Base-by-base conservation (phyloP, 1,140 invertebrate genomes). In the Heliconius hermathena region DNA sequence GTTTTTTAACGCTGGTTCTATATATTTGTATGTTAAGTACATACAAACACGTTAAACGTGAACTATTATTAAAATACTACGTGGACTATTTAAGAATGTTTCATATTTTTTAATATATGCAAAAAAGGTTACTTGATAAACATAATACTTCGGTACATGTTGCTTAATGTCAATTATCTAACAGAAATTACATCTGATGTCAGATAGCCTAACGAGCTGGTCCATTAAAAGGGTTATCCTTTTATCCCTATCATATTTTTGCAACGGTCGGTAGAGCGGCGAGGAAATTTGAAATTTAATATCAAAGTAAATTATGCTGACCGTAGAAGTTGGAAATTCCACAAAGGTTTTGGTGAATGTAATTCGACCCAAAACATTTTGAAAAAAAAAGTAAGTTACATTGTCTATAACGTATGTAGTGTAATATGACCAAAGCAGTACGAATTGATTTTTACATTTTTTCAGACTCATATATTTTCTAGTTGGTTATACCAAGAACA, bases 171-270 rank as follows among this genome's bases (percentile, higher is more conserved):
- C 81, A 78, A 77, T 72, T 78, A 72, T 75, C 49, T 52, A 81
- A 79, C 75, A 66, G 26, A 73, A 74, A 78, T 76, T 33, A 73
- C 74, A 74, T 76, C 73, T 75, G 66, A 76, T 72, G 49, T 57
- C 60, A 72, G 66, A 76, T 78, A 76, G 74, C 36, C 76, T 82
- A 82, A 82, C 81, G 81, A 82, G 77, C 70, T 78, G 36, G 38
- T 52, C 77, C 81, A 82, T 82, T 82, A 82, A 76, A 79, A 82
- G 81, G 81, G 81, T 82, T 74, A 73, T 29, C 71, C 77, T 78
- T 75, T 78, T 78, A 76, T 72, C 71, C 72, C 46, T 72, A 82
- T 75, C 74, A 73, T 80, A 76, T 76, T 80, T 80, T 80, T 78
- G 60, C 73, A 78, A 78, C 71, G 49, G 71, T 73, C 52, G 13